phyloP scores from a whole-genome alignment of 37 sponge, comb jelly and placozoan species.

The Beroe forskalii region DNA sequence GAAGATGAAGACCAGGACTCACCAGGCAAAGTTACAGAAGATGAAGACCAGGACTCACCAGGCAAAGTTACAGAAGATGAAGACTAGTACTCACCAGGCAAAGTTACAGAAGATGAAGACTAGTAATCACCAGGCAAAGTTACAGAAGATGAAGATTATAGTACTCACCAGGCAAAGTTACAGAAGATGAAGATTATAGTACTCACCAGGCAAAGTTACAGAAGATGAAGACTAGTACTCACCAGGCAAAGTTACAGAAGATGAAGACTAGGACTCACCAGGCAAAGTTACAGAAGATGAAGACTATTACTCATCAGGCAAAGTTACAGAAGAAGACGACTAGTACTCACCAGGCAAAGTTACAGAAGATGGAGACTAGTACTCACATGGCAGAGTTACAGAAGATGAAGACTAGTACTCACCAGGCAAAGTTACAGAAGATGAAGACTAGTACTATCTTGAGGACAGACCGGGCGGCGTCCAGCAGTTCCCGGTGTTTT shows the following conservation, averaged over 20 bases:
- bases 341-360: neutral
- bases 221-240: neutral
- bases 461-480: slow-evolving; percentile 34
- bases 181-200: neutral
- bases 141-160: too few relatives aligned
- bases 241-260: neutral
- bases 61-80: too few relatives aligned
- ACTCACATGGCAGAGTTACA: too few relatives aligned
- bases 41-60: too few relatives aligned
- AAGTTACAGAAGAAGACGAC: too few relatives aligned
- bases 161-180: neutral
- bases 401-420: too few relatives aligned
- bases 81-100: too few relatives aligned
- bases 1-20: too few relatives aligned
- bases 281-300: neutral
- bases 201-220: neutral
- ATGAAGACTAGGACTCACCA: neutral
- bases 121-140: too few relatives aligned
- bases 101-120: too few relatives aligned
- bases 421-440: slow-evolving; percentile 46
- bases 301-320: neutral
- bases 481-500: neutral
- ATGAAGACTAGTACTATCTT: slow-evolving; percentile 47
- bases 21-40: too few relatives aligned
- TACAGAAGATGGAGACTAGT: neutral